Conservation (phyloP, 2,113 vertebrate species). For the Rhombomys opimus region DNA sequence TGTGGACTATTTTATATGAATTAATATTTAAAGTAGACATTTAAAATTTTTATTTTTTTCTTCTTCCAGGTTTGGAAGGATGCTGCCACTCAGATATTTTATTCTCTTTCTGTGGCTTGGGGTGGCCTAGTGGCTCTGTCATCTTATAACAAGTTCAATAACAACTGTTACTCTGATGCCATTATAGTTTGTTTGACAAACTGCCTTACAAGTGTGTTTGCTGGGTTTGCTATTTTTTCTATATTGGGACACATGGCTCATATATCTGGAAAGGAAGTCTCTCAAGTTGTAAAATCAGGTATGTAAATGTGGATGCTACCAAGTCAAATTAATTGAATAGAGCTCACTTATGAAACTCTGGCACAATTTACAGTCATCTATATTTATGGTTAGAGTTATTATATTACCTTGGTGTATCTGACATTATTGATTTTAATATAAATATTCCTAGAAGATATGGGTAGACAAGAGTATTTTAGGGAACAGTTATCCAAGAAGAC, state of each 20-base stretch:
- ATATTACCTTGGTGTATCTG: slow-evolving; percentile 1
- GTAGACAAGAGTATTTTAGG: background rate
- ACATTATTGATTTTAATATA: slow-evolving; percentile 15
- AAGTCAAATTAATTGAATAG: background rate
- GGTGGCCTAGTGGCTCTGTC: slow-evolving; percentile 94
- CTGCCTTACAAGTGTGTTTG: slow-evolving; percentile 94
- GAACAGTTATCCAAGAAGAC: background rate
- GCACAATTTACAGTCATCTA: background rate
- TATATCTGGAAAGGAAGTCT: slow-evolving; percentile 89
- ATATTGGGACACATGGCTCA: slow-evolving; percentile 97
- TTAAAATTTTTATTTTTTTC: slow-evolving; percentile 41
- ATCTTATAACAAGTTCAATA: slow-evolving; percentile 97
- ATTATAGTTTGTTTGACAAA: slow-evolving; percentile 94
- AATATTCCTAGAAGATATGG: slow-evolving; percentile 11
- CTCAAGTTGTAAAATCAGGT: slow-evolving; percentile 95
- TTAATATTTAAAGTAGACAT: background rate
- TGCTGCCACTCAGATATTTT: slow-evolving; percentile 97
- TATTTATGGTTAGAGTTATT: background rate
- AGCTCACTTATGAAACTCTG: slow-evolving; percentile 40
- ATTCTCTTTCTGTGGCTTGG: slow-evolving; percentile 94
- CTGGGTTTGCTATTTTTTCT: slow-evolving; percentile 98
- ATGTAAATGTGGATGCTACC: slow-evolving; percentile 54
- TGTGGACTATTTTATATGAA: slow-evolving; percentile 38
- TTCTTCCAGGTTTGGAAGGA: slow-evolving; percentile 96
- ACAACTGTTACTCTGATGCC: slow-evolving; percentile 94